Percentiles rank a stretch among this genome's conserved stretches.
phyloP scores from a whole-genome alignment of 2,113 vertebrate species.

The Cervus canadensis region DNA sequence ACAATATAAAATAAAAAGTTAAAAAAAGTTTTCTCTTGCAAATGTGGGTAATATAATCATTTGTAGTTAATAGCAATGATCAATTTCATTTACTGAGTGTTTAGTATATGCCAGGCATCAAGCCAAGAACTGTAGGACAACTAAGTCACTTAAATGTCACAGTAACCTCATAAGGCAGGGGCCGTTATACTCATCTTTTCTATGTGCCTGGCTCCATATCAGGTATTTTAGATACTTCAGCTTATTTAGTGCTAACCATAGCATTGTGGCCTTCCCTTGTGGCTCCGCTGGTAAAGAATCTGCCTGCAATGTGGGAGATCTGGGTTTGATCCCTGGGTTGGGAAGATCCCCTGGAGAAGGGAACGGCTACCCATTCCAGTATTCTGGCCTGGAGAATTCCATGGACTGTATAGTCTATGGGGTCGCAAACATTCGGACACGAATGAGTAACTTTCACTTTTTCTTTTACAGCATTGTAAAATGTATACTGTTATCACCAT shows the following conservation, averaged over 20 bases:
- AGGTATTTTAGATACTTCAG: not conserved
- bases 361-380: not conserved
- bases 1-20: not conserved
- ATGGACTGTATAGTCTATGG: not conserved
- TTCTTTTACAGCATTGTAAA: not conserved
- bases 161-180: not conserved
- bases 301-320: not conserved
- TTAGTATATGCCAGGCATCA: not conserved
- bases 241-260: not conserved
- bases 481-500: not conserved
- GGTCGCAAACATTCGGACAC: rapidly evolving
- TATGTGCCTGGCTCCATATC: not conserved
- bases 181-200: not conserved
- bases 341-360: not conserved
- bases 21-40: not conserved
- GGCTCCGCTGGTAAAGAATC: not conserved
- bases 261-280: not conserved
- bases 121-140: not conserved
- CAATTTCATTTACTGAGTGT: not conserved
- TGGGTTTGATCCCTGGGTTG: not conserved
- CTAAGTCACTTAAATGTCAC: not conserved
- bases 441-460: not conserved
- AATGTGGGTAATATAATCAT: not conserved
- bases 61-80: not conserved
- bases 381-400: not conserved